These are phyloP conservation scores for Agriotes lineatus DNA, from an alignment of 2,888 invertebrate species.

Conservation along the genomic window DNA sequence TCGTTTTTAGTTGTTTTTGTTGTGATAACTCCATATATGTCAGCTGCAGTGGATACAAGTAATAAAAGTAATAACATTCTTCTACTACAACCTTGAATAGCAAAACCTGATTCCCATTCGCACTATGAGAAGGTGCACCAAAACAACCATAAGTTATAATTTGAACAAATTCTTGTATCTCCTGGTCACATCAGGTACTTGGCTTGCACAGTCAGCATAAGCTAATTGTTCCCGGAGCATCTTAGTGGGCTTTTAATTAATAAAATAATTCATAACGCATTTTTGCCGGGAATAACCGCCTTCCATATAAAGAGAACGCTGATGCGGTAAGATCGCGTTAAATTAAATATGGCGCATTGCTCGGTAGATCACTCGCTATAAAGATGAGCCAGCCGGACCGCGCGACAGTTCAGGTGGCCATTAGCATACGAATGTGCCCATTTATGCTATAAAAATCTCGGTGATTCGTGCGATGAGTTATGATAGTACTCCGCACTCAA, in stretches of 20 bases:
- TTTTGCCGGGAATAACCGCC: constrained; percentile 27
- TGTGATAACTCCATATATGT: too few species aligned
- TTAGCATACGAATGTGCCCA: constrained; percentile 53
- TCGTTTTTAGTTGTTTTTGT: too few species aligned
- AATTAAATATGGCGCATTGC: constrained; percentile 45
- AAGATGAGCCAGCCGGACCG: constrained; percentile 48
- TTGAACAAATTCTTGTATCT: too few species aligned
- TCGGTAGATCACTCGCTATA: constrained; percentile 46
- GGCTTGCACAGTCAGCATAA: not conserved
- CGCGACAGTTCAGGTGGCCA: constrained; percentile 50
- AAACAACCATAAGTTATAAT: too few species aligned
- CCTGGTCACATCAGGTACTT: not conserved
- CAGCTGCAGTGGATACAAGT: too few species aligned
- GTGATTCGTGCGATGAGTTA: constrained; percentile 49
- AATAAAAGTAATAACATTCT: too few species aligned
- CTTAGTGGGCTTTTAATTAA: constrained; percentile 41
- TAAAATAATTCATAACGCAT: constrained; percentile 39
- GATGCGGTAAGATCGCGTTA: constrained; percentile 41
- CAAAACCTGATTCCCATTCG: too few species aligned
- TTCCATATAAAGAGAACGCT: constrained; percentile 41
- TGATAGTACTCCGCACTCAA: constrained; percentile 44
- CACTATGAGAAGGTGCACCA: too few species aligned
- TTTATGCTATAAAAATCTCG: constrained; percentile 51
- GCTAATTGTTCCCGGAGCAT: constrained; percentile 34
- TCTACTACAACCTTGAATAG: too few species aligned